These are phyloP conservation scores for Pyxicephalus adspersus DNA, from an alignment of 2,113 vertebrate species.

Conservation along the genomic window DNA sequence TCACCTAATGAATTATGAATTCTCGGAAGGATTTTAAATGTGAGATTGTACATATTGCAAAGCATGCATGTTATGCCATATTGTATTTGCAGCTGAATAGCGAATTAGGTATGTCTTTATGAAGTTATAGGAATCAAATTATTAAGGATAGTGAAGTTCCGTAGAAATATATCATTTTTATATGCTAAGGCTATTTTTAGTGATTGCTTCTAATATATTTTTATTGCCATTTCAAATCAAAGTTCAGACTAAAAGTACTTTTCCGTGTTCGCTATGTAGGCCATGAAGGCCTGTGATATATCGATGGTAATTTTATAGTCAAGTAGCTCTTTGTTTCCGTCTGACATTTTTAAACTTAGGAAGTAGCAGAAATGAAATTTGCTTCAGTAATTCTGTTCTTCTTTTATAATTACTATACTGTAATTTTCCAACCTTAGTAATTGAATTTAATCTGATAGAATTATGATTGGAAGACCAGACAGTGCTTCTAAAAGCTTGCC, in stretches of 20 bases:
- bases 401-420: not conserved
- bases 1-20: no score
- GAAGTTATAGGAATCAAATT: not conserved
- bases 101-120: no score
- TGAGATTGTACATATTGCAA: not conserved
- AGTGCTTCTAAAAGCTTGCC: no score
- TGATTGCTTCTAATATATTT: conserved; percentile 29
- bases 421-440: not conserved
- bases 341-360: conserved; percentile 31
- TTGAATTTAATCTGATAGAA: not conserved
- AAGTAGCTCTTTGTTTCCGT: not conserved
- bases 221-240: conserved; percentile 26
- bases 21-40: not conserved
- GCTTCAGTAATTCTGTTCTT: not conserved
- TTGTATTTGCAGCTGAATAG: no score
- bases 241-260: conserved; percentile 19
- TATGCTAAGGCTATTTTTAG: conserved; percentile 12
- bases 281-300: conserved; percentile 14
- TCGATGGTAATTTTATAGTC: conserved; percentile 10
- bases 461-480: not conserved
- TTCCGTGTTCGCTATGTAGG: not conserved
- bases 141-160: not conserved
- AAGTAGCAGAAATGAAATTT: not conserved
- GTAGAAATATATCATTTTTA: not conserved
- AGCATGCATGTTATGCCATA: no score